Evolutionary conservation across 2,113 vertebrate species (phyloP).

Genomic region (Anolis carolinensis): DNA sequence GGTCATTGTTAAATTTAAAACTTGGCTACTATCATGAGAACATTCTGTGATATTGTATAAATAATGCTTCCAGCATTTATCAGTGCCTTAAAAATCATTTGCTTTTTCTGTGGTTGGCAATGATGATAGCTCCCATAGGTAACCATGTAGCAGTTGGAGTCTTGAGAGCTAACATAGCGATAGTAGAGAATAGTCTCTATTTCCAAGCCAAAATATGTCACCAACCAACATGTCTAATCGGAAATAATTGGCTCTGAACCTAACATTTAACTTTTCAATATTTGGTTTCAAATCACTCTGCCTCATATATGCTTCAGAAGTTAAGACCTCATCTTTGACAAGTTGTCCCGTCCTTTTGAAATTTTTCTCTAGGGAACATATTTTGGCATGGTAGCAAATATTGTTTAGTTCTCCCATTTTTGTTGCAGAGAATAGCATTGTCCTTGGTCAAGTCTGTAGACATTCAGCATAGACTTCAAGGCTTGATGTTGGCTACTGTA

Average conservation of each 20-base stretch:
- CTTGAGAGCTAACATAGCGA: neutral
- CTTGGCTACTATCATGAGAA: constrained; percentile 61
- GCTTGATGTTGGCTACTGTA: constrained; percentile 37
- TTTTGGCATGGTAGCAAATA: constrained; percentile 54
- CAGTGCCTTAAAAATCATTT: constrained; percentile 46
- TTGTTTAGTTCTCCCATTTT: constrained; percentile 52
- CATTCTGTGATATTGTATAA: constrained; percentile 55
- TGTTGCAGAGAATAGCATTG: constrained; percentile 61
- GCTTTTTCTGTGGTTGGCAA: constrained; percentile 40
- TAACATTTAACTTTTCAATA: constrained; percentile 53
- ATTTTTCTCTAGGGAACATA: constrained; percentile 49
- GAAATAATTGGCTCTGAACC: constrained; percentile 50
- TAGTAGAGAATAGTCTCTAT: neutral
- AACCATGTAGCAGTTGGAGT: constrained; percentile 3
- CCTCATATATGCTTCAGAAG: constrained; percentile 62
- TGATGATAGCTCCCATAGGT: constrained; percentile 21
- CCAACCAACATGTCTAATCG: neutral
- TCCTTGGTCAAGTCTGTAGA: constrained; percentile 65
- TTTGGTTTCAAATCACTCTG: constrained; percentile 48
- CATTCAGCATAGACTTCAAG: constrained; percentile 20
- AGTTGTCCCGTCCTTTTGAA: constrained; percentile 66
- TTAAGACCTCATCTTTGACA: constrained; percentile 66
- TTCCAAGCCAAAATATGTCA: neutral
- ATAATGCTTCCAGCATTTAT: constrained; percentile 53
- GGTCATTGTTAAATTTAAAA: constrained; percentile 53